Percentiles rank a stretch among this genome's conserved stretches.
Conservation (phyloP, 1,140 invertebrate species). For the Penaeus indicus region DNA sequence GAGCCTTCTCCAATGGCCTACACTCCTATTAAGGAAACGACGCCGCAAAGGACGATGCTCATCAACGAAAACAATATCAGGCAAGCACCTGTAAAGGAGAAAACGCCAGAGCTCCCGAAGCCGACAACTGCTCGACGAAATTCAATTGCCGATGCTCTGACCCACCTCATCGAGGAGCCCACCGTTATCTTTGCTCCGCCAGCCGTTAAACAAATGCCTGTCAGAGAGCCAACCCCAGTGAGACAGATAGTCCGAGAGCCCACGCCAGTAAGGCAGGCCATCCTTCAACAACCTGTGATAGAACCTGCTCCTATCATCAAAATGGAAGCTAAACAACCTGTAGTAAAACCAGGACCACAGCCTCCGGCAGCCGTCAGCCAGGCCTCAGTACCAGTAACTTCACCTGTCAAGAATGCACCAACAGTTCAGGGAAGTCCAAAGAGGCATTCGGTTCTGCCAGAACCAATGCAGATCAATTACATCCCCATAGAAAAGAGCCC, state of each 20-base stretch:
- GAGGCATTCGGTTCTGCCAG: constrained; percentile 33
- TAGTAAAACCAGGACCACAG: background rate
- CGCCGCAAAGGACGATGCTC: background rate
- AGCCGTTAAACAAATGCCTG: constrained; percentile 9
- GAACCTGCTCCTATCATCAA: background rate
- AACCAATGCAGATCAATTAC: constrained; percentile 23
- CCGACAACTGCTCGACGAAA: too few species aligned
- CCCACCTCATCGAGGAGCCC: background rate
- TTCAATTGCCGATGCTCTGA: background rate
- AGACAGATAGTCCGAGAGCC: constrained; percentile 37
- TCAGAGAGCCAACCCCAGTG: background rate
- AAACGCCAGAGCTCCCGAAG: background rate
- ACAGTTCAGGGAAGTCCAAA: background rate
- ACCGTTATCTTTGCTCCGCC: background rate
- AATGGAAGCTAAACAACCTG: background rate
- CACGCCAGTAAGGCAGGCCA: constrained; percentile 17
- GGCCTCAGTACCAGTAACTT: background rate
- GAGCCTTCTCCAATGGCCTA: constrained; percentile 23
- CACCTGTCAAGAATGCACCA: background rate
- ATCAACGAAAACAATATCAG: background rate
- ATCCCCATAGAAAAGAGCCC: constrained; percentile 1
- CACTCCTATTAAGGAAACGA: constrained; percentile 18
- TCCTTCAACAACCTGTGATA: background rate
- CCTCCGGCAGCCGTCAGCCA: background rate
- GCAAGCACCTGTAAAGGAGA: background rate